phyloP scores from a whole-genome alignment of 2,888 invertebrate species.

The Agrotis clavis region DNA sequence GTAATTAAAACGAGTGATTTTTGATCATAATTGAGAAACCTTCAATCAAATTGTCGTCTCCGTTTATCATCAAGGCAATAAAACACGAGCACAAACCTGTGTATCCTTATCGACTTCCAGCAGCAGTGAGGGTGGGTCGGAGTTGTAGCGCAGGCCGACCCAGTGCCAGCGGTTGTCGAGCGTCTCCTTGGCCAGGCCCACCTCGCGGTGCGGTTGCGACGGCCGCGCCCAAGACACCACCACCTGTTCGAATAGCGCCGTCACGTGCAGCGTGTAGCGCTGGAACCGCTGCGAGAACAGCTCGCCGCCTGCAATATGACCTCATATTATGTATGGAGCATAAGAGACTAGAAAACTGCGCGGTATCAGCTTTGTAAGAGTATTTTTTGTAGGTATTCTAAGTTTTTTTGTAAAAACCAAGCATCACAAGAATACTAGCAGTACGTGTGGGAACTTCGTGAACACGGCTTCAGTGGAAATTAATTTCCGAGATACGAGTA shows the following conservation, averaged over 20 bases:
- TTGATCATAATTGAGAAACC: too few relatives aligned
- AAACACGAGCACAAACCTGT: constrained; percentile 70
- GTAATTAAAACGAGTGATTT: too few relatives aligned
- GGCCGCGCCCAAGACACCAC: constrained; percentile 91
- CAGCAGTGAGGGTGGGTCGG: constrained; percentile 84
- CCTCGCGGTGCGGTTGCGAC: constrained; percentile 90
- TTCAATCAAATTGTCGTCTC: background rate
- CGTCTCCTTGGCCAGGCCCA: constrained; percentile 92
- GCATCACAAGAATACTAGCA: background rate
- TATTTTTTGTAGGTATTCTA: too few relatives aligned
- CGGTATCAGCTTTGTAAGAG: background rate
- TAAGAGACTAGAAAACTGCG: too few relatives aligned
- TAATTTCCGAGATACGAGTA: background rate
- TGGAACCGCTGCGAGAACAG: constrained; percentile 93
- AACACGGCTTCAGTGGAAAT: background rate
- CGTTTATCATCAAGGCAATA: too few relatives aligned
- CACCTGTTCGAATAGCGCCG: constrained; percentile 91
- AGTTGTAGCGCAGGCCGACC: constrained; percentile 92
- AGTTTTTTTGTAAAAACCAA: background rate
- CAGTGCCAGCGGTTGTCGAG: constrained; percentile 96
- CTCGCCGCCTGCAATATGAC: constrained; percentile 91
- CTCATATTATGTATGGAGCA: background rate
- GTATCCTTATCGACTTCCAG: constrained; percentile 85
- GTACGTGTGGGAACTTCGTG: constrained; percentile 3
- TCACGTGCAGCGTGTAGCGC: constrained; percentile 92